Evolutionary conservation across 2,888 invertebrate species (phyloP).

Genomic region (Lasioglossum malachurum): DNA sequence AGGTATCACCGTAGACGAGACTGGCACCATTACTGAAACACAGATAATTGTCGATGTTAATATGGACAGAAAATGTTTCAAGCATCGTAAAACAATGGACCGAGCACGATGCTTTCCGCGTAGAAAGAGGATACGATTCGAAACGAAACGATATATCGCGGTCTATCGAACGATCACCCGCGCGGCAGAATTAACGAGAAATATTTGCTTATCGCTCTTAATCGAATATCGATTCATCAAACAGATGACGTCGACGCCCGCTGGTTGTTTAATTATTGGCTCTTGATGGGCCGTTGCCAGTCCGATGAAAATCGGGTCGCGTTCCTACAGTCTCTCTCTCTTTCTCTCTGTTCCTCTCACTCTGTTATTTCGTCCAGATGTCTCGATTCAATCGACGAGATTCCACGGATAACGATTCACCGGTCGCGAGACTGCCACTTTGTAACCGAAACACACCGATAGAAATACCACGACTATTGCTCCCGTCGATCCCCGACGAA

Average conservation of each 20-base stretch:
- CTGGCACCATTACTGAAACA: constrained; percentile 87
- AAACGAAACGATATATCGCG: constrained; percentile 12
- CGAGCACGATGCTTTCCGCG: constrained; percentile 9
- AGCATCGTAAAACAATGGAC: constrained; percentile 1
- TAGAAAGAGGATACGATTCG: background rate
- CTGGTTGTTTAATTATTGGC: constrained; percentile 44
- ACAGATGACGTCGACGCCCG: constrained; percentile 41
- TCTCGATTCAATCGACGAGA: background rate
- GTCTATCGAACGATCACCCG: constrained; percentile 29
- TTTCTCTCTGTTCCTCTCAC: background rate
- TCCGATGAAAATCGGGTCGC: constrained; percentile 17
- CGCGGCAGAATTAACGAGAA: constrained; percentile 15
- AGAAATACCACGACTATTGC: background rate
- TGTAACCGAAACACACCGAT: background rate
- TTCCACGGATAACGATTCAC: background rate
- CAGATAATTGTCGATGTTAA: background rate
- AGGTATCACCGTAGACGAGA: constrained; percentile 89
- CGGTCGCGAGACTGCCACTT: background rate
- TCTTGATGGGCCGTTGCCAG: constrained; percentile 8
- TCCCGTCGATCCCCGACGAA: background rate
- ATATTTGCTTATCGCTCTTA: constrained; percentile 48
- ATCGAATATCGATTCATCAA: constrained; percentile 58
- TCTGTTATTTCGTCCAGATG: background rate
- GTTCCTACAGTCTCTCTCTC: background rate
- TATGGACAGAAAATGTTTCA: background rate